Conservation (phyloP, 2,888 invertebrate species). For the Lasioglossum morio region DNA sequence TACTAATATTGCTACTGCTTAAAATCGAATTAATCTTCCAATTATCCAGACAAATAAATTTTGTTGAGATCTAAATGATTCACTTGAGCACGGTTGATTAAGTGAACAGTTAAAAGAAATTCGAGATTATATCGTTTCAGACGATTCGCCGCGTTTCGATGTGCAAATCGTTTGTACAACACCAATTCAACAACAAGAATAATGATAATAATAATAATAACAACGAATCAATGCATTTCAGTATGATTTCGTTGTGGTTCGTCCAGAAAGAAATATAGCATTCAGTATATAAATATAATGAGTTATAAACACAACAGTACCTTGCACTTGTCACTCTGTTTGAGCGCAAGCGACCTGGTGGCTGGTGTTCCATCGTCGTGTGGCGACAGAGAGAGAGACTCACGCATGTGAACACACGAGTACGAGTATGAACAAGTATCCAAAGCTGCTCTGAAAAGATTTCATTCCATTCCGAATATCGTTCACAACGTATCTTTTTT, state of each 20-base stretch:
- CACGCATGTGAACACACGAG: constrained; percentile 86
- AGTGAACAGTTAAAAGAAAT: neutral
- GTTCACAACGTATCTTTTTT: constrained; percentile 13
- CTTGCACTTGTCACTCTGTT: constrained; percentile 93
- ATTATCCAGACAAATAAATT: neutral
- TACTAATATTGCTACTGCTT: neutral
- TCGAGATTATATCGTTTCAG: neutral
- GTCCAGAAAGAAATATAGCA: constrained; percentile 47
- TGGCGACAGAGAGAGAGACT: constrained; percentile 64
- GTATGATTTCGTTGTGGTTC: constrained; percentile 15
- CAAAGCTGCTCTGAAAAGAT: constrained; percentile 58
- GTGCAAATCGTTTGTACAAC: constrained; percentile 6
- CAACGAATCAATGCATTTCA: constrained; percentile 10
- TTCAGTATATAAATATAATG: constrained; percentile 50
- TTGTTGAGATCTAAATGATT: neutral
- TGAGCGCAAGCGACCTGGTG: constrained; percentile 88
- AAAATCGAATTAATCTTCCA: neutral
- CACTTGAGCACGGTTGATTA: no score
- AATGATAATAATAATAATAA: neutral
- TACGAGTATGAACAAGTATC: constrained; percentile 58
- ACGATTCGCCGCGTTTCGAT: neutral
- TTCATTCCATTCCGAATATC: constrained; percentile 60
- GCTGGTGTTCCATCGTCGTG: constrained; percentile 87
- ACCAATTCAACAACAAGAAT: constrained; percentile 1
- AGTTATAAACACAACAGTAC: constrained; percentile 86